Conservation (phyloP, 2,888 invertebrate species). For the Crocallis elinguaria region DNA sequence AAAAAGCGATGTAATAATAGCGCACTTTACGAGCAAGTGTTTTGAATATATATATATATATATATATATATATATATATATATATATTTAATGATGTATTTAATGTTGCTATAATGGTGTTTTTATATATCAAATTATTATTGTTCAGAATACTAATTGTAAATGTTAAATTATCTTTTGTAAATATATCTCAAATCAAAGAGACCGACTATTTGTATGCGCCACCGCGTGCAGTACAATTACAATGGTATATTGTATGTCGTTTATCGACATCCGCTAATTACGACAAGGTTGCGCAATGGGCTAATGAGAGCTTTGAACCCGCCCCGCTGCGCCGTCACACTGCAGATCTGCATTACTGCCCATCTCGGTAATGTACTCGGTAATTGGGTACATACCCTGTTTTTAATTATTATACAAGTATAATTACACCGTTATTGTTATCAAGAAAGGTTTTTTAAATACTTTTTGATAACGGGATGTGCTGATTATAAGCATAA, state of each 20-base stretch:
- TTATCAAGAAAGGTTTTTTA: not conserved
- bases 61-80: too few relatives aligned
- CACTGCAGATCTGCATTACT: constrained; percentile 46
- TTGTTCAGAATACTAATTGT: too few relatives aligned
- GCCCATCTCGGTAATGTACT: constrained; percentile 28
- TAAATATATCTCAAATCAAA: not conserved
- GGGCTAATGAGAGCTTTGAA: constrained; percentile 50
- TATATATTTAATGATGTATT: too few relatives aligned
- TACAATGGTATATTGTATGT: constrained; percentile 28
- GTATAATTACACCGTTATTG: not conserved
- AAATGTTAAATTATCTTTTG: not conserved
- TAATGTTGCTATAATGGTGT: too few relatives aligned
- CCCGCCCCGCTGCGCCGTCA: constrained; percentile 31
- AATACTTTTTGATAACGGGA: too few relatives aligned
- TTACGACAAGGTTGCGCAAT: constrained; percentile 50
- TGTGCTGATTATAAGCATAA: too few relatives aligned
- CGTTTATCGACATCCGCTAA: constrained; percentile 31
- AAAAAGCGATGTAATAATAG: too few relatives aligned
- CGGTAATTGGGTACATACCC: not conserved
- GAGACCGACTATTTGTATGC: not conserved
- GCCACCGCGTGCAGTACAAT: constrained; percentile 19
- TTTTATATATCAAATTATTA: too few relatives aligned
- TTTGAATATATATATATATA: too few relatives aligned
- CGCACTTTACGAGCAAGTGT: too few relatives aligned
- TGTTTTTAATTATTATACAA: constrained; percentile 4